Percentiles rank a stretch among this genome's conserved stretches.
Conservation (phyloP, 2,113 vertebrate genomes). For the Melanotaenia duboulayi region DNA sequence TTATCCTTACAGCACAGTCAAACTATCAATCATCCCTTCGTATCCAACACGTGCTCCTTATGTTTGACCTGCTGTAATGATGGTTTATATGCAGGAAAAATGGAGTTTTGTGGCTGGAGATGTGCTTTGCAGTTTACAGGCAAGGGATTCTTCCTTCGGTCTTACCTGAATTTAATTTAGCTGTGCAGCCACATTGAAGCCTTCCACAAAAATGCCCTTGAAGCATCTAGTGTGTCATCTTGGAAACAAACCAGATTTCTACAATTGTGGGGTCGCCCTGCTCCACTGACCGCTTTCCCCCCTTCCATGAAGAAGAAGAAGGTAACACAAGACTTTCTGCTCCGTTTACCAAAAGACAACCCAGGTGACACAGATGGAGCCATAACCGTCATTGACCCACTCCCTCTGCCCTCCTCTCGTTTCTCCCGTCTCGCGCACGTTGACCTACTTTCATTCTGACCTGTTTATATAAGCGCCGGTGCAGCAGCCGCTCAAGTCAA, state of each 20-base stretch:
- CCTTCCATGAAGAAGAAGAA: slow-evolving; percentile 38
- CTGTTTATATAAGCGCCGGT: slow-evolving; percentile 74
- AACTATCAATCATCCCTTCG: not conserved
- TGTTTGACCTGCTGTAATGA: not conserved
- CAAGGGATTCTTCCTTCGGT: not conserved
- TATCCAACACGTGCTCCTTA: not conserved
- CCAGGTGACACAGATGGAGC: slow-evolving; percentile 37
- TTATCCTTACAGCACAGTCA: slow-evolving; percentile 22
- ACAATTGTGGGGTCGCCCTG: slow-evolving; percentile 15
- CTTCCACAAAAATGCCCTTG: slow-evolving; percentile 26
- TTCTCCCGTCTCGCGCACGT: slow-evolving; percentile 34
- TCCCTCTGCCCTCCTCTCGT: slow-evolving; percentile 15
- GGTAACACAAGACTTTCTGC: slow-evolving; percentile 67
- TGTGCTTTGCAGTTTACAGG: not conserved
- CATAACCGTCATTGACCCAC: slow-evolving; percentile 45
- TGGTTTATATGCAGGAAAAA: not conserved
- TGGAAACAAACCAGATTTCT: slow-evolving; percentile 28
- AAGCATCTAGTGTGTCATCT: slow-evolving; percentile 15
- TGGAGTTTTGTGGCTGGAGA: not conserved
- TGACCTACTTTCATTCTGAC: slow-evolving; percentile 83
- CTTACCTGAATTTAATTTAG: slow-evolving; percentile 30
- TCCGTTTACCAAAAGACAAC: slow-evolving; percentile 46
- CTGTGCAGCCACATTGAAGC: slow-evolving; percentile 6
- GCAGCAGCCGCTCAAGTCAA: slow-evolving; percentile 48
- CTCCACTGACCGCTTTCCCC: slow-evolving; percentile 46